Evolutionary conservation across 2,888 invertebrate genomes (phyloP), one percentile per base, ranked within the genome.

Genomic region (Pharmacophagus antenor): DNA sequence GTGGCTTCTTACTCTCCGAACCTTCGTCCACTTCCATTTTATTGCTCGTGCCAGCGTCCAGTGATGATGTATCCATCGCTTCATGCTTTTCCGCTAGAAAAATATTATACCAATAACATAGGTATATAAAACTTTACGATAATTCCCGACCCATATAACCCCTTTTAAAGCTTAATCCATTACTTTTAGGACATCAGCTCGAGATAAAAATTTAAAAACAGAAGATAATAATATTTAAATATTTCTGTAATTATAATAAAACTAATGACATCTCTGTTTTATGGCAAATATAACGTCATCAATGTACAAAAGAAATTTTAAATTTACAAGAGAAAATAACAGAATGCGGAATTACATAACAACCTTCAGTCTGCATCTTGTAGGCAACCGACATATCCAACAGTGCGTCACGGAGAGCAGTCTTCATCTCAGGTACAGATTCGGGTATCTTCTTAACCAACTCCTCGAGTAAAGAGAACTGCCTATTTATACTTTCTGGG

Each of bases 361-460:
- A 23, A 88, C 89, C 85, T 68, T 82, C 71, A 58, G 74, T 67
- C n/a, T 67, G 70, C 49, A 88, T 81, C 65, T 88, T 92, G 70
- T 93, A 95, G 0, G 94, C 94, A 5, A 89, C 89, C 0, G 94
- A 92, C 93, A 95, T 94, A 53, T 94, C 92, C 0, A 94, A 86
- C 42, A 95, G 72, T 0, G 94, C 93, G 70, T 95, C 95, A 22
- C 95, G 87, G 10, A 95, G 90, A 0, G 94, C 93, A 0, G 94
- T 91, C 66, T 92, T 92, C 67, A 93, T 81, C 65, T 94, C 94
- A 0, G 91, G 89, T 12, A 81, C 67, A 0, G 89, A 85, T 31
- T 90, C 85, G 0, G 90, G 91, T 21, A 91, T 86, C 71, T 87
- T 91, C 74, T 88, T 88, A 5, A 91, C 88, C 23, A 91, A 66